A percentile compares a stretch with the other conserved stretches of the same genome.
These are phyloP conservation scores for Talpa occidentalis DNA, from an alignment of 2,113 vertebrate genomes.

Conservation along the genomic window DNA sequence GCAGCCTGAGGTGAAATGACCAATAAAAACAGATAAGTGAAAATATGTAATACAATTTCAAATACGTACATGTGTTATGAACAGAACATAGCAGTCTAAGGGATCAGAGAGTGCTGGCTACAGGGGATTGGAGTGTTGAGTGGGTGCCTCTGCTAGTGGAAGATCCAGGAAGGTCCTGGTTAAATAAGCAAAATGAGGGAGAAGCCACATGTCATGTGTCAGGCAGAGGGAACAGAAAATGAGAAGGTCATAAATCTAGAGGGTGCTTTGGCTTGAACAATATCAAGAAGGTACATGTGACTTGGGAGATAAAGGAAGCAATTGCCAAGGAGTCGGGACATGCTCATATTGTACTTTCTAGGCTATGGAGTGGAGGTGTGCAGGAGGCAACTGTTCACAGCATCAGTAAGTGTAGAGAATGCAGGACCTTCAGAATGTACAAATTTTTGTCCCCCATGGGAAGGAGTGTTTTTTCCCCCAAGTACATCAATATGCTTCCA, in stretches of 20 bases:
- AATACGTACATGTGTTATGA: neutral
- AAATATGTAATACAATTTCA: neutral
- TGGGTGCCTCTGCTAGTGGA: neutral
- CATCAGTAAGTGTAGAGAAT: neutral
- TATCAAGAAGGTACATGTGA: neutral
- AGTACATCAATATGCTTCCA: neutral
- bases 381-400: neutral
- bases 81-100: neutral
- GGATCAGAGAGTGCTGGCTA: neutral
- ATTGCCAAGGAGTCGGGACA: accelerated
- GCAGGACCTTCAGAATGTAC: neutral
- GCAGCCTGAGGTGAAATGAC: neutral
- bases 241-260: neutral
- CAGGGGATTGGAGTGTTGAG: no score
- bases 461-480: neutral
- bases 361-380: accelerated
- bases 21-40: constrained; percentile 31
- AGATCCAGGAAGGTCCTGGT: neutral
- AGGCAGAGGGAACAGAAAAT: neutral
- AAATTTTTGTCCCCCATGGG: neutral
- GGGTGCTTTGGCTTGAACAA: neutral
- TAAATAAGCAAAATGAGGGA: neutral
- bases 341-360: neutral
- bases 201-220: no score
- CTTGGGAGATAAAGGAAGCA: neutral